Percentiles rank a stretch among this genome's conserved stretches.
Conservation (phyloP, 2,888 invertebrate species). For the Chalcosyrphus nemorum region DNA sequence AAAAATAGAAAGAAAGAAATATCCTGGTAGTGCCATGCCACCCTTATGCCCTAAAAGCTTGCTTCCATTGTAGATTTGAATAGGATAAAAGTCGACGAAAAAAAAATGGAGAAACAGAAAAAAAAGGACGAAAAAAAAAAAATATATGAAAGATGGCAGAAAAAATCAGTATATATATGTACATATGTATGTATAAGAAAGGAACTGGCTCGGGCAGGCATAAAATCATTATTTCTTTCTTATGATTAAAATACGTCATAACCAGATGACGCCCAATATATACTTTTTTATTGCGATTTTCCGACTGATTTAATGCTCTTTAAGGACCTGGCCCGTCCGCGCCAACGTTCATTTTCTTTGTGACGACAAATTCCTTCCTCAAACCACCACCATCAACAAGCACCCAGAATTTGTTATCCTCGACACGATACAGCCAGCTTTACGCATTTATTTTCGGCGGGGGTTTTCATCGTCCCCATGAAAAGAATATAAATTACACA, state of each 20-base stretch:
- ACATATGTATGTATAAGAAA: slow-evolving; percentile 23
- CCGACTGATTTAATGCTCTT: slow-evolving; percentile 76
- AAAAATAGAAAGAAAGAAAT: slow-evolving; percentile 2
- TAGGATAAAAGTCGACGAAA: slow-evolving; percentile 46
- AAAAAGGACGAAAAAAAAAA: slow-evolving; percentile 42
- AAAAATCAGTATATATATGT: neutral
- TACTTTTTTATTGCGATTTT: slow-evolving; percentile 76
- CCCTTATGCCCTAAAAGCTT: slow-evolving; percentile 31
- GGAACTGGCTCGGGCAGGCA: slow-evolving; percentile 65
- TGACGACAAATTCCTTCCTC: slow-evolving; percentile 42
- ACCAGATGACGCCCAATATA: slow-evolving; percentile 76
- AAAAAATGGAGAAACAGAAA: slow-evolving; percentile 7
- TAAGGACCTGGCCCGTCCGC: slow-evolving; percentile 66
- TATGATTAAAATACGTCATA: slow-evolving; percentile 76
- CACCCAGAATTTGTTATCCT: slow-evolving; percentile 38
- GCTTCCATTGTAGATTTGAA: slow-evolving; percentile 57
- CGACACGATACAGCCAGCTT: slow-evolving; percentile 44
- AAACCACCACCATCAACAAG: neutral
- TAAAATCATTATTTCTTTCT: slow-evolving; percentile 76
- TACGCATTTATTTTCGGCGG: slow-evolving; percentile 48
- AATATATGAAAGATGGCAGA: slow-evolving; percentile 49
- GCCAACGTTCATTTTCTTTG: slow-evolving; percentile 41
- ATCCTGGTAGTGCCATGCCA: neutral
- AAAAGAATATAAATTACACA: slow-evolving; percentile 70
- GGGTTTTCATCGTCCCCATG: slow-evolving; percentile 47